phyloP scores from a whole-genome alignment of 2,888 invertebrate genomes.

The Amphiduros pacificus region DNA sequence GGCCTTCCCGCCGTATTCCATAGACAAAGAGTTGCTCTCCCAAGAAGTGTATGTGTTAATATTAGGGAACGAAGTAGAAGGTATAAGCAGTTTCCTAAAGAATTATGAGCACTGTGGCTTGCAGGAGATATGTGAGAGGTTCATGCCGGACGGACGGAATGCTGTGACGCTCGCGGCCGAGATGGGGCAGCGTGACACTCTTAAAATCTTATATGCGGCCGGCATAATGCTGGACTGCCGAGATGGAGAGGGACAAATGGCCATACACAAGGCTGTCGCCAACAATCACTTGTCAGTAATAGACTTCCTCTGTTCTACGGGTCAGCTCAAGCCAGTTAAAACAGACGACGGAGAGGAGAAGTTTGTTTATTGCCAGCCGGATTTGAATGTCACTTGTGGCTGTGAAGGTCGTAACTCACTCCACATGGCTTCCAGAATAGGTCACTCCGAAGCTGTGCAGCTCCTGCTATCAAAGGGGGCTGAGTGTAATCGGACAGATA shows the following conservation, averaged over 20 bases:
- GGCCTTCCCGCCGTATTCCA: too few relatives aligned
- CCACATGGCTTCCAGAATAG: neutral
- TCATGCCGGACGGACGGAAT: neutral
- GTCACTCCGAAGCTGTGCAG: neutral
- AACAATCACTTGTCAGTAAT: conserved; percentile 7
- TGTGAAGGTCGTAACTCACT: too few relatives aligned
- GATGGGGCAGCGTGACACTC: neutral
- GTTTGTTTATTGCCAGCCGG: too few relatives aligned
- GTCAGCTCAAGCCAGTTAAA: too few relatives aligned
- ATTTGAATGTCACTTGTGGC: too few relatives aligned
- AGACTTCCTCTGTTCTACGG: too few relatives aligned
- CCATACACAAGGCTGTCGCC: conserved; percentile 10
- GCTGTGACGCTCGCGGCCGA: neutral
- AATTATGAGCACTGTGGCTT: neutral
- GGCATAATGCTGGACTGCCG: neutral
- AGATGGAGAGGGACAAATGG: conserved; percentile 9
- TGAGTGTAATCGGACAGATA: neutral
- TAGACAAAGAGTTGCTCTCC: neutral
- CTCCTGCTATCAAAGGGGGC: neutral
- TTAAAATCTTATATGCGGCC: neutral
- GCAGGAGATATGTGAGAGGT: neutral
- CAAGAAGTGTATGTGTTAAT: neutral
- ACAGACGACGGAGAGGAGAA: too few relatives aligned
- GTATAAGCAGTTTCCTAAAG: neutral
- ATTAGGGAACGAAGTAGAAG: neutral